Percentiles rank a stretch among this genome's conserved stretches.
These are phyloP conservation scores for Drosophila rufa DNA, from an alignment of 1,140 invertebrate genomes.

Conservation along the genomic window DNA sequence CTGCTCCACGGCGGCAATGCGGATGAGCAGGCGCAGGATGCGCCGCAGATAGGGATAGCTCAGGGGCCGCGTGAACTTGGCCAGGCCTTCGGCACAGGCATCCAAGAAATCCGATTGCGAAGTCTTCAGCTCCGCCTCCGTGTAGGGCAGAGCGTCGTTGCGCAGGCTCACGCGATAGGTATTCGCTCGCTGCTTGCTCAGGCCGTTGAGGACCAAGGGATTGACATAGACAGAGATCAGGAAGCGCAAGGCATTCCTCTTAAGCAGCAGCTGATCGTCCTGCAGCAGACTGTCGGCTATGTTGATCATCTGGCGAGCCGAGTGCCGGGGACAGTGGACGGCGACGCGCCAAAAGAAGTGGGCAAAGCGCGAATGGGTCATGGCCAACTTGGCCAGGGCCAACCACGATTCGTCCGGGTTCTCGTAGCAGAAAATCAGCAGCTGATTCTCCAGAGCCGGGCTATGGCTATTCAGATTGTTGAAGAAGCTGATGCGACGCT, in stretches of 20 bases:
- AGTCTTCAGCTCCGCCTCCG: neutral
- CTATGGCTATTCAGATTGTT: constrained; percentile 9
- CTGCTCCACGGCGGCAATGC: constrained; percentile 4
- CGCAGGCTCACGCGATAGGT: constrained; percentile 1
- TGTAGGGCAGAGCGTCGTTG: constrained; percentile 7
- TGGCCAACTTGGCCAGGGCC: constrained; percentile 39
- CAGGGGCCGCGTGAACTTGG: neutral
- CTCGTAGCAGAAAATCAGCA: constrained; percentile 41
- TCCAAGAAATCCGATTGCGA: constrained; percentile 21
- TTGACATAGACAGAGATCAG: constrained; percentile 27
- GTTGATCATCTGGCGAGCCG: constrained; percentile 1
- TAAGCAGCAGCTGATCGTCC: constrained; percentile 17
- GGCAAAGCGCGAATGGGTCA: constrained; percentile 16
- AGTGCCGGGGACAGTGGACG: constrained; percentile 10
- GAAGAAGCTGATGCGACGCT: constrained; percentile 35
- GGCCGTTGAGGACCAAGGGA: constrained; percentile 18
- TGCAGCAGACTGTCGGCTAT: neutral
- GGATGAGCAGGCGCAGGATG: constrained; percentile 9
- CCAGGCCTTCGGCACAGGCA: constrained; percentile 14
- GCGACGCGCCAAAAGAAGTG: constrained; percentile 19
- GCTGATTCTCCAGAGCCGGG: neutral
- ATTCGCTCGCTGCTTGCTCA: neutral
- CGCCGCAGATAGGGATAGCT: neutral
- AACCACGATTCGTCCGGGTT: constrained; percentile 39
- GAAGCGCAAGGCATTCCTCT: neutral